phyloP scores from a whole-genome alignment of 2,888 invertebrate species.

The Synergus itoensis region DNA sequence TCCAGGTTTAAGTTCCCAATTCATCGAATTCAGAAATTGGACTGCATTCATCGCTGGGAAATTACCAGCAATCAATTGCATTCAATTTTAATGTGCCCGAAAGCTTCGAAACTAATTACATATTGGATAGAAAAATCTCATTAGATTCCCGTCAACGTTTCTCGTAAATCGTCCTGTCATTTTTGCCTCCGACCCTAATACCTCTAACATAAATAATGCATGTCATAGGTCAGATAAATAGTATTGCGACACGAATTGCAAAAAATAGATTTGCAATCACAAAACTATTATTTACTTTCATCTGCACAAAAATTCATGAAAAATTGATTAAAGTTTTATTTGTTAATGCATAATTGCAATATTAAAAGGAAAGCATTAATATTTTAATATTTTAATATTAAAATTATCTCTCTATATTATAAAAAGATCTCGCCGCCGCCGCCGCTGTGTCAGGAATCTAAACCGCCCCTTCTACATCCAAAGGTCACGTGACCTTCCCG shows the following conservation, averaged over 20 bases:
- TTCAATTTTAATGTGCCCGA: not conserved
- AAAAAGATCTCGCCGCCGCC: too few relatives aligned
- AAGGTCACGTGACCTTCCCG: too few relatives aligned
- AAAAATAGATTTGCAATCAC: not conserved
- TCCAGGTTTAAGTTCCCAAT: too few relatives aligned
- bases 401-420: too few relatives aligned
- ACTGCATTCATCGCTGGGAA: not conserved
- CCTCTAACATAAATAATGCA: not conserved
- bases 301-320: not conserved
- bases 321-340: too few relatives aligned
- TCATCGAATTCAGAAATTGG: too few relatives aligned
- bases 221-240: not conserved
- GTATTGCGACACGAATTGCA: not conserved
- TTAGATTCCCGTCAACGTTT: not conserved
- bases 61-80: not conserved
- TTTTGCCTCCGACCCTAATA: slow-evolving; percentile 1
- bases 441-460: too few relatives aligned
- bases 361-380: too few relatives aligned
- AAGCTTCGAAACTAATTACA: slow-evolving; percentile 1
- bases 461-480: too few relatives aligned
- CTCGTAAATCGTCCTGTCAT: slow-evolving; percentile 27
- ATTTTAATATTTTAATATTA: too few relatives aligned
- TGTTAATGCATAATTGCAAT: too few relatives aligned
- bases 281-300: not conserved
- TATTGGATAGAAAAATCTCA: slow-evolving; percentile 15